Conservation (phyloP, 1,140 invertebrate genomes). For the Drosophila tani region DNA sequence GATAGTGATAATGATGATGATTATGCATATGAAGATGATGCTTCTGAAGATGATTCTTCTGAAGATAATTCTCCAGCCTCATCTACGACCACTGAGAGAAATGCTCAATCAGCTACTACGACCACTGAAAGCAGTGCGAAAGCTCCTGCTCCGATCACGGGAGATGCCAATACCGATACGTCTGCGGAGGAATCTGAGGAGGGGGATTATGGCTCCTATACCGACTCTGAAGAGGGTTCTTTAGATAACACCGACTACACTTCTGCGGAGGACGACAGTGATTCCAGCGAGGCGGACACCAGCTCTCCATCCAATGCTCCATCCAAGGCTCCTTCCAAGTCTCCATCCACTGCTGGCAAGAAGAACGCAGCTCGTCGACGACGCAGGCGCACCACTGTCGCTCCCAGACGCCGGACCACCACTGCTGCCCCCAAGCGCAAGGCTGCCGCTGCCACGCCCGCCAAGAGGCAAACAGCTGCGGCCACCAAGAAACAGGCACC, state of each 20-base stretch:
- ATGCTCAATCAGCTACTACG: background rate
- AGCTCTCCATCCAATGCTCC: background rate
- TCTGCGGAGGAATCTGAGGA: too few species aligned
- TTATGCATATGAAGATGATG: background rate
- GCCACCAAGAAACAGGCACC: constrained; percentile 8
- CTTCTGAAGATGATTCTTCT: background rate
- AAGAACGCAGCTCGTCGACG: constrained; percentile 5
- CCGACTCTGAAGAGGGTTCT: background rate
- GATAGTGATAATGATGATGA: background rate
- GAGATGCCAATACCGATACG: background rate
- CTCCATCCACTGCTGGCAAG: background rate
- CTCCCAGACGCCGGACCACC: constrained; percentile 3
- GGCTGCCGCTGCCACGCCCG: background rate
- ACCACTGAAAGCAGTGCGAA: too few species aligned
- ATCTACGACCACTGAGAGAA: background rate
- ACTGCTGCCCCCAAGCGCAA: constrained; percentile 14
- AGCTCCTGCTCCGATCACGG: background rate
- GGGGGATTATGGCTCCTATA: too few species aligned
- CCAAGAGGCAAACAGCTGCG: constrained; percentile 10
- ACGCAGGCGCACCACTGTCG: constrained; percentile 16
- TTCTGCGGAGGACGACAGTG: background rate
- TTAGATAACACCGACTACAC: background rate
- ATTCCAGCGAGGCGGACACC: background rate
- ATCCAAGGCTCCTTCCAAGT: background rate
- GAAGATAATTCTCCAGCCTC: background rate